These are phyloP conservation scores for Poicephalus meyeri DNA, from an alignment of 2,113 vertebrate genomes.

Conservation along the genomic window DNA sequence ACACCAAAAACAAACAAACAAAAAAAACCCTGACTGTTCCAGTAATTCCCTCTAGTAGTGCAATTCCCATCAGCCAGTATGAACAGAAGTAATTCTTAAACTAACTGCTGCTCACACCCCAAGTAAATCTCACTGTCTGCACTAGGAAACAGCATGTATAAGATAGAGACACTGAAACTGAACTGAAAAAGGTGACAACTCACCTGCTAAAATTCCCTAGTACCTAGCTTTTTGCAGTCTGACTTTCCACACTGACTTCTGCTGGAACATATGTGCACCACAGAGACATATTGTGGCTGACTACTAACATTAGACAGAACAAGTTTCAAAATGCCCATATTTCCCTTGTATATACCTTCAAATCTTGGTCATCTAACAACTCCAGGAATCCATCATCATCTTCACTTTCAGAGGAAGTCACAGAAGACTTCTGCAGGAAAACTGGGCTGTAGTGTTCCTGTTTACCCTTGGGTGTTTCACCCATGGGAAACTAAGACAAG, in stretches of 20 bases:
- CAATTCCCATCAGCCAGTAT: background rate
- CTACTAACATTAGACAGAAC: rapidly evolving
- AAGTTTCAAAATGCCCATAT: rapidly evolving
- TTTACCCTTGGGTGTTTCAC: background rate
- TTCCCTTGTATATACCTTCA: conserved; percentile 48
- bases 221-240: rapidly evolving
- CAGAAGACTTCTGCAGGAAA: conserved; percentile 74
- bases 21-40: background rate
- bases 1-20: background rate
- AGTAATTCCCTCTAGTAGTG: background rate
- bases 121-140: background rate
- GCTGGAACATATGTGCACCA: rapidly evolving
- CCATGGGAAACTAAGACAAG: conserved; percentile 43
- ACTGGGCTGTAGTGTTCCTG: conserved; percentile 56
- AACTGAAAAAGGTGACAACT: background rate
- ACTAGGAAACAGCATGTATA: rapidly evolving
- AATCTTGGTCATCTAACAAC: conserved; percentile 81
- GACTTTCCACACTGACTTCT: background rate
- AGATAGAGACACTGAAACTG: rapidly evolving
- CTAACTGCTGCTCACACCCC: background rate
- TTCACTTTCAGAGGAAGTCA: conserved; percentile 69
- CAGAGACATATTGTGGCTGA: rapidly evolving
- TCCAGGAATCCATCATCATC: conserved; percentile 92
- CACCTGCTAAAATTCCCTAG: background rate
- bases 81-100: background rate